Percentiles rank a stretch among this genome's conserved stretches.
These are phyloP conservation scores for Semnopithecus entellus DNA, from an alignment of 2,113 vertebrate genomes.

Conservation along the genomic window DNA sequence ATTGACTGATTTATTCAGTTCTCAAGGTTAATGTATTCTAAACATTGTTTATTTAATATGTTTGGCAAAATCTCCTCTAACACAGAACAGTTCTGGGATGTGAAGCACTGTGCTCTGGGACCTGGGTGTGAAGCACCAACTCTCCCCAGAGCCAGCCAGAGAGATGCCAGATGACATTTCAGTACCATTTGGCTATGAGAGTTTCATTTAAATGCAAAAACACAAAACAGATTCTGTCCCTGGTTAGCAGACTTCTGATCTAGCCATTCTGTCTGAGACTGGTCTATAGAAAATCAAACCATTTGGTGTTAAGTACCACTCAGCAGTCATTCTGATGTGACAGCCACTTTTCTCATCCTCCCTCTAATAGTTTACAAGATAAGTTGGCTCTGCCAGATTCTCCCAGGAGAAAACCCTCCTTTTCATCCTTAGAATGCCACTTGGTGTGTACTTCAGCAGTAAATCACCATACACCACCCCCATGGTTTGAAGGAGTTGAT, in stretches of 20 bases:
- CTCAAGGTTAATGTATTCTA: slow-evolving; percentile 69
- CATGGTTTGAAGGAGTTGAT: slow-evolving; percentile 52
- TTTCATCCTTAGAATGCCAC: slow-evolving; percentile 41
- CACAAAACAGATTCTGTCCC: slow-evolving; percentile 51
- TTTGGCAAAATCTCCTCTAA: slow-evolving; percentile 55
- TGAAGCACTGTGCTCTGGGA: slow-evolving; percentile 36
- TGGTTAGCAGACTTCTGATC: slow-evolving; percentile 25
- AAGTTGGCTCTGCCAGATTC: background rate
- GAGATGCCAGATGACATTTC: slow-evolving; percentile 56
- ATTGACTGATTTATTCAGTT: slow-evolving; percentile 48
- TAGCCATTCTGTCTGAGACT: background rate
- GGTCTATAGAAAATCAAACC: slow-evolving; percentile 15
- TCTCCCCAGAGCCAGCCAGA: slow-evolving; percentile 31
- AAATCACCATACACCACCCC: slow-evolving; percentile 46
- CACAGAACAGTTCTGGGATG: slow-evolving; percentile 36
- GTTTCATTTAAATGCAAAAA: slow-evolving; percentile 47
- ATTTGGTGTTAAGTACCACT: background rate
- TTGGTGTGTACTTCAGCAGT: slow-evolving; percentile 22
- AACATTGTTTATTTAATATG: slow-evolving; percentile 32
- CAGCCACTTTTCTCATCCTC: background rate
- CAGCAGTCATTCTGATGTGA: background rate
- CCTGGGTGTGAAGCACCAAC: slow-evolving; percentile 40
- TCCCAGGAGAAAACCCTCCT: background rate
- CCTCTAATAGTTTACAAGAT: slow-evolving; percentile 14
- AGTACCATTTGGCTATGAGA: slow-evolving; percentile 19